A percentile compares a stretch with the other conserved stretches of the same genome.
phyloP scores from a whole-genome alignment of 2,113 vertebrate genomes.

The crab-eating macaque (Macaca fascicularis) region T2T-MFA8v1.1 NC_088385.1:26563501-26564000 shows the following conservation, averaged over 20 bases:
- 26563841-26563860: neutral
- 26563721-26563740: constrained; percentile 70
- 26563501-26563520: constrained; percentile 96
- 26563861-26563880: neutral
- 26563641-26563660: constrained; percentile 61
- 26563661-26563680: constrained; percentile 73
- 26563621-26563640: neutral
- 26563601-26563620: constrained; percentile 71
- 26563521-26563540: constrained; percentile 91
- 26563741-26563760: constrained; percentile 48
- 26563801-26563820: constrained; percentile 75
- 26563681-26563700: constrained; percentile 68
- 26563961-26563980: neutral
- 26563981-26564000: neutral
- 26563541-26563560: neutral
- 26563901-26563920: neutral
- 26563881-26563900: neutral
- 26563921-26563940: neutral
- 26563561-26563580: constrained; percentile 16
- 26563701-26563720: constrained; percentile 70
- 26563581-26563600: constrained; percentile 51
- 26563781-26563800: constrained; percentile 67
- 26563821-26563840: neutral
- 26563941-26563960: neutral
- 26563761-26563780: constrained; percentile 60